Evolutionary conservation across 2,888 invertebrate species (phyloP).

Genomic region (Tetheella fluctuosa): DNA sequence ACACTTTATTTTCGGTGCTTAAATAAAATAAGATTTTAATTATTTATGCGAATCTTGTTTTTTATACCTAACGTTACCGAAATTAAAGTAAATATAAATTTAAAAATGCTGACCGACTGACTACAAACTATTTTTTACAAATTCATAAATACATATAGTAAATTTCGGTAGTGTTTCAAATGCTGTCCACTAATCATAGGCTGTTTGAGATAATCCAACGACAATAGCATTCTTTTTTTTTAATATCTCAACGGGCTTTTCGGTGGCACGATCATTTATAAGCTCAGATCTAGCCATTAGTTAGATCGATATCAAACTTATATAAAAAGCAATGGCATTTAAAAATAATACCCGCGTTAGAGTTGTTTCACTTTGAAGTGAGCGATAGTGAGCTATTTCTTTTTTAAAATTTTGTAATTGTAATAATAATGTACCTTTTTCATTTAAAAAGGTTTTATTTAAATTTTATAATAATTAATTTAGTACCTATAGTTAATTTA

Average conservation of each 20-base stretch:
- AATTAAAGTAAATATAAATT: too few species aligned
- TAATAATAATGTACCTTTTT: not conserved
- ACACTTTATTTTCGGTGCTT: too few species aligned
- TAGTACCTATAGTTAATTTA: not conserved
- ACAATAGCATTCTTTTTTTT: conserved; percentile 13
- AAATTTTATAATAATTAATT: too few species aligned
- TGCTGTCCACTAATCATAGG: conserved; percentile 5
- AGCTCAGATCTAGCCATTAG: conserved; percentile 36
- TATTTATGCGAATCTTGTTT: not conserved
- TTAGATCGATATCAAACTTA: conserved; percentile 41
- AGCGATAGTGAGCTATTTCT: not conserved
- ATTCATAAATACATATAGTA: not conserved
- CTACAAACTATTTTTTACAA: too few species aligned
- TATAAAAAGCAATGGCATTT: conserved; percentile 32
- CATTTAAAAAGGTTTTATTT: not conserved
- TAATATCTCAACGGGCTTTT: conserved; percentile 19
- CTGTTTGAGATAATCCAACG: conserved; percentile 15
- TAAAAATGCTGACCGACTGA: too few species aligned
- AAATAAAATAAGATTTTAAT: not conserved
- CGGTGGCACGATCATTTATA: conserved; percentile 40
- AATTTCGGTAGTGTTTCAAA: not conserved
- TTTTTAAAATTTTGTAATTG: too few species aligned
- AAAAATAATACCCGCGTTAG: conserved; percentile 18
- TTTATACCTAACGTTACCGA: too few species aligned
- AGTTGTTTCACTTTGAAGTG: not conserved